Conservation (phyloP, 2,888 invertebrate species). For the Eilema griseolum region DNA sequence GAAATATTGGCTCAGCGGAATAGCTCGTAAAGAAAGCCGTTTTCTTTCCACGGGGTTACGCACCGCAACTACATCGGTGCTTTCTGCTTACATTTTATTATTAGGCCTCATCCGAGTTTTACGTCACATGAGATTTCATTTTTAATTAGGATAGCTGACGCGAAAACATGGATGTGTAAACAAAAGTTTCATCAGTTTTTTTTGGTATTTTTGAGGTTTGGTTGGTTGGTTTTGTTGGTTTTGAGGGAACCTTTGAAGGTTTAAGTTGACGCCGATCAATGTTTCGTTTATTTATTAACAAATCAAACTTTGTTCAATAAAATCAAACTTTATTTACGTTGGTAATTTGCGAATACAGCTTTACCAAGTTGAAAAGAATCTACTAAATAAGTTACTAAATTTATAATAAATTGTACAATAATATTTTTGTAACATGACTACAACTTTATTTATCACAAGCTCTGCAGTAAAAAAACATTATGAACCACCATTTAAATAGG, state of each 20-base stretch:
- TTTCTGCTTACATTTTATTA: constrained; percentile 74
- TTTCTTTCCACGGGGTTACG: constrained; percentile 83
- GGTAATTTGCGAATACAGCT: no score
- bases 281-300: neutral
- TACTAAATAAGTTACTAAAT: no score
- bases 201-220: no score
- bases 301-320: no score
- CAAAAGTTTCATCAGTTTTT: constrained; percentile 11
- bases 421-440: no score
- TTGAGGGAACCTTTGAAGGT: neutral
- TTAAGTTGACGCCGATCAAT: neutral
- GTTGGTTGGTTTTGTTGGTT: no score
- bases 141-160: constrained; percentile 46
- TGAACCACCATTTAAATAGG: no score
- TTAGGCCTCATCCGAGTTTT: constrained; percentile 64
- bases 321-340: no score
- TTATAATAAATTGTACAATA: no score
- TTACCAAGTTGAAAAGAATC: no score
- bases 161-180: constrained; percentile 24
- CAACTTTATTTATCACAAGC: no score
- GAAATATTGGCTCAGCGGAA: constrained; percentile 87
- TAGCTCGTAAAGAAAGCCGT: constrained; percentile 86
- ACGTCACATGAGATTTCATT: constrained; percentile 56
- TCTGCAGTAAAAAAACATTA: no score
- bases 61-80: constrained; percentile 77